These are phyloP conservation scores for Diplodus sargus DNA, from an alignment of 2,797 vertebrate species.

Conservation along the genomic window DNA sequence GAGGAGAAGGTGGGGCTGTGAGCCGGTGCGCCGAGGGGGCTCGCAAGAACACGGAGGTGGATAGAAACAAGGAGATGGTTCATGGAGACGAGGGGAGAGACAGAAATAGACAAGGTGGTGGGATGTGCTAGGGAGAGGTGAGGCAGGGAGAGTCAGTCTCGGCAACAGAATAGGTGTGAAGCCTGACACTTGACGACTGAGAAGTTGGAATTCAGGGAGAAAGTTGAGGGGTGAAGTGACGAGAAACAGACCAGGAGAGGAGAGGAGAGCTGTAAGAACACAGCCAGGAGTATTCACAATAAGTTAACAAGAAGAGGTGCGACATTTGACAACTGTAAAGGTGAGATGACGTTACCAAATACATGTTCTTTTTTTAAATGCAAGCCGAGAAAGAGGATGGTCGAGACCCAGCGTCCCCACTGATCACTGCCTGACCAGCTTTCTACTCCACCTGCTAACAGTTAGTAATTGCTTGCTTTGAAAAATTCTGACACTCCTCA, in stretches of 20 bases:
- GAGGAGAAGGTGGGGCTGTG: conserved; percentile 6
- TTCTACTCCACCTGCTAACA: not conserved
- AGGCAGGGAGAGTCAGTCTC: conserved; percentile 25
- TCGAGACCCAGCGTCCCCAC: not conserved
- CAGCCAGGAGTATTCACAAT: not conserved
- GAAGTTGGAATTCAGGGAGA: conserved; percentile 12
- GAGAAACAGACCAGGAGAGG: conserved; percentile 11
- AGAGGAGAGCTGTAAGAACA: conserved; percentile 4
- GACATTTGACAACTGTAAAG: conserved; percentile 13
- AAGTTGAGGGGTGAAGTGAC: conserved; percentile 9
- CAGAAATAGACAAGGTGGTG: conserved; percentile 43
- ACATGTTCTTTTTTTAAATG: not conserved
- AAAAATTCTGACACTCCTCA: not conserved
- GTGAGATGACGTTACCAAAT: conserved; percentile 11
- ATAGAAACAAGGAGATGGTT: conserved; percentile 17
- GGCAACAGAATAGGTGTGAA: conserved; percentile 30
- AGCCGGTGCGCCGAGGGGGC: conserved; percentile 35
- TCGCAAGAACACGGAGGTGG: conserved; percentile 31
- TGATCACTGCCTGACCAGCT: not conserved
- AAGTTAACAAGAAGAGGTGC: not conserved
- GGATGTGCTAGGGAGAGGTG: conserved; percentile 35
- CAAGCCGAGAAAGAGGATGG: not conserved
- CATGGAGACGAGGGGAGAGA: conserved; percentile 10
- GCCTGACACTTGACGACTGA: conserved; percentile 18
- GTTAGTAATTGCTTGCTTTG: conserved; percentile 2